Conservation (phyloP, 2,888 invertebrate genomes). For the Pedicia rivosa region DNA sequence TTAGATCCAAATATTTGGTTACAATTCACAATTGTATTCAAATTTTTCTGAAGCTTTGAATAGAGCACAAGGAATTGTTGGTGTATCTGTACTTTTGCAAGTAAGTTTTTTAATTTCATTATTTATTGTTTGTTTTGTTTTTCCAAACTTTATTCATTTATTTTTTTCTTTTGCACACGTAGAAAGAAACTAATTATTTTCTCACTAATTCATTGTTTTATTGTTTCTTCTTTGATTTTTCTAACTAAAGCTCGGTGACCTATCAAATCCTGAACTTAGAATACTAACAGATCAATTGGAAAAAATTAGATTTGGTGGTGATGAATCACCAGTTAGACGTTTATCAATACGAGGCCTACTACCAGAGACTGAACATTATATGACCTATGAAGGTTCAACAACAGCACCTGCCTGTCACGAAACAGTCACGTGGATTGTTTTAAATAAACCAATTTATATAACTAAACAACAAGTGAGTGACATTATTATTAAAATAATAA, state of each 20-base stretch:
- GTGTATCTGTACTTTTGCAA: conserved; percentile 86
- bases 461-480: conserved; percentile 88
- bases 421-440: conserved; percentile 95
- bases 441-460: conserved; percentile 96
- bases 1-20: conserved; percentile 96
- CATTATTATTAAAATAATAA: too few relatives aligned
- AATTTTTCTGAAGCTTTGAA: conserved; percentile 91
- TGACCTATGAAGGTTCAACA: conserved; percentile 96
- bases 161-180: background rate
- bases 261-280: conserved; percentile 80
- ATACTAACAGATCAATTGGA: conserved; percentile 84
- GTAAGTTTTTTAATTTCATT: conserved; percentile 34
- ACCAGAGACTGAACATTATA: conserved; percentile 88
- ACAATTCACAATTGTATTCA: conserved; percentile 92
- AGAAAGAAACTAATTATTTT: background rate
- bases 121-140: background rate
- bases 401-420: conserved; percentile 97
- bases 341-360: conserved; percentile 76
- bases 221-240: too few relatives aligned
- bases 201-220: too few relatives aligned
- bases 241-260: conserved; percentile 73
- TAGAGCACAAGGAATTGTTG: conserved; percentile 89
- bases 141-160: background rate
- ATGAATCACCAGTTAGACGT: conserved; percentile 68
- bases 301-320: conserved; percentile 81